phyloP scores from a whole-genome alignment of 2,888 invertebrate genomes.

The Gisinianus flammeolus region DNA sequence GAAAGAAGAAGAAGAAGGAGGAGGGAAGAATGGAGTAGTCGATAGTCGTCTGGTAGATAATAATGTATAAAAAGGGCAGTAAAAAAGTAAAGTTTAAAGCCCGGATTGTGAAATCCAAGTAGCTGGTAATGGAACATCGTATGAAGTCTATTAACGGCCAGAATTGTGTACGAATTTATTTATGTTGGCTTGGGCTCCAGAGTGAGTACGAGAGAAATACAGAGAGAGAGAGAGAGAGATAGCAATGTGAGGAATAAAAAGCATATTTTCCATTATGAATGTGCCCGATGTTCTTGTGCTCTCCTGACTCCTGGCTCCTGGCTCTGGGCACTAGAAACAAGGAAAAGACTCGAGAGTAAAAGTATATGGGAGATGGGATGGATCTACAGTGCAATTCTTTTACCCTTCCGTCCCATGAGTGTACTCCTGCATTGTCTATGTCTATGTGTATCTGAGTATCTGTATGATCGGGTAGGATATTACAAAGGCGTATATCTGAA shows the following conservation, averaged over 20 bases:
- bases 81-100: not conserved
- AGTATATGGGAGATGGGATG: not conserved
- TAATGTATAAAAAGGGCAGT: too few species aligned
- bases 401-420: conserved; percentile 13
- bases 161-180: conserved; percentile 14
- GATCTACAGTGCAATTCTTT: not conserved
- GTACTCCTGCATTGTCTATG: too few species aligned
- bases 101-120: not conserved
- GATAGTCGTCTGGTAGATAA: too few species aligned
- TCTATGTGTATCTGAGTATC: too few species aligned
- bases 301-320: not conserved
- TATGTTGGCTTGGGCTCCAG: conserved; percentile 7
- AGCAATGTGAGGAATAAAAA: not conserved
- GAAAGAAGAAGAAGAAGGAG: not conserved
- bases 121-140: not conserved
- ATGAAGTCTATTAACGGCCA: conserved; percentile 14
- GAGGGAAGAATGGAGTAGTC: too few species aligned
- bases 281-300: not conserved
- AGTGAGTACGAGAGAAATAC: not conserved
- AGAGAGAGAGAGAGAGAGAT: not conserved
- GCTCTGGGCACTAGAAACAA: not conserved
- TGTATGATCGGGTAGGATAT: too few species aligned
- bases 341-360: not conserved
- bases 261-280: conserved; percentile 5
- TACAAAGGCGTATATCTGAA: too few species aligned